phyloP scores from a whole-genome alignment of 2,797 vertebrate genomes.

The Echeneis naucrates region DNA sequence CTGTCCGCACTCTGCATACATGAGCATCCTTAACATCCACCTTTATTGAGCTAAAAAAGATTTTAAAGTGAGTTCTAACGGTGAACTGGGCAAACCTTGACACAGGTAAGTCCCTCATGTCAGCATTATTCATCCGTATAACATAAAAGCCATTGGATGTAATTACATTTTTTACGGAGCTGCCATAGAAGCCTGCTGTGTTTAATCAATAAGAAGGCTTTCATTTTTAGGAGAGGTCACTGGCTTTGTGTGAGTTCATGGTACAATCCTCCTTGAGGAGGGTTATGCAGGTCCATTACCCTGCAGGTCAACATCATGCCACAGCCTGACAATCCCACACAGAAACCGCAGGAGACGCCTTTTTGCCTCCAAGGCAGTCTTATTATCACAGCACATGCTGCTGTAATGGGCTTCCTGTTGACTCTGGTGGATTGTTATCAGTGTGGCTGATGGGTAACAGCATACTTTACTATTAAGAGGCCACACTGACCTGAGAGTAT shows the following conservation, averaged over 20 bases:
- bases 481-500: constrained; percentile 40
- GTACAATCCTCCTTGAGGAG: constrained; percentile 44
- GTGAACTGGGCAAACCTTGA: constrained; percentile 41
- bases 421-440: constrained; percentile 68
- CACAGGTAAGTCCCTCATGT: constrained; percentile 18
- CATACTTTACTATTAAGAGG: constrained; percentile 49
- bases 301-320: constrained; percentile 38
- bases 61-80: constrained; percentile 37
- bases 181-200: constrained; percentile 27
- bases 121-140: constrained; percentile 53
- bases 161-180: constrained; percentile 75
- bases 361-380: constrained; percentile 53
- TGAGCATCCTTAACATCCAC: constrained; percentile 13
- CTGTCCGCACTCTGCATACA: constrained; percentile 13
- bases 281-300: constrained; percentile 59
- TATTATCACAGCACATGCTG: constrained; percentile 55
- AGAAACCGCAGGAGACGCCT: constrained; percentile 42
- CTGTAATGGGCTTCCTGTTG: constrained; percentile 76
- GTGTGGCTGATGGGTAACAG: constrained; percentile 63
- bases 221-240: constrained; percentile 48
- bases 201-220: constrained; percentile 63
- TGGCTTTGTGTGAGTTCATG: constrained; percentile 41
- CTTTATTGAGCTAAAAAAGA: constrained; percentile 13
- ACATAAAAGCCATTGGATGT: constrained; percentile 57
- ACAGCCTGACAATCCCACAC: constrained; percentile 38